Evolutionary conservation across 2,797 vertebrate genomes (phyloP).

Genomic region (Pachyuromys duprasi): DNA sequence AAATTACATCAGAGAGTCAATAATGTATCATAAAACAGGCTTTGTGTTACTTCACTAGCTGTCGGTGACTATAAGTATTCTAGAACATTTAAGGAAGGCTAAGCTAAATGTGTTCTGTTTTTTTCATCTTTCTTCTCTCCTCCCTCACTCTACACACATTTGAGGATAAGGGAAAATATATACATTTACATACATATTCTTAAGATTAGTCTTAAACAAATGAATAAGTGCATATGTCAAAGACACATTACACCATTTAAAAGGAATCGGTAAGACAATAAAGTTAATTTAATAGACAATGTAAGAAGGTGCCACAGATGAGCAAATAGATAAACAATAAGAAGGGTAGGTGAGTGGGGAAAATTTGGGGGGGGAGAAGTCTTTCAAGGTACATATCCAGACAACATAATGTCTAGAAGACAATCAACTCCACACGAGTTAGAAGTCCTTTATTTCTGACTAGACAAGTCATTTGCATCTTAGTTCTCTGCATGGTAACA

Average conservation of each 20-base stretch:
- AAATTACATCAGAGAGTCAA: not conserved
- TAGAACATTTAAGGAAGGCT: not conserved
- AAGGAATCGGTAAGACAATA: not conserved
- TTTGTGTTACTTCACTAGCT: not conserved
- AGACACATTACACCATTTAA: not conserved
- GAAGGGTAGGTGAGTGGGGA: not conserved
- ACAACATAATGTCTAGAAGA: not conserved
- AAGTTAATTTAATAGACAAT: slow-evolving; percentile 16
- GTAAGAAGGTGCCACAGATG: not conserved
- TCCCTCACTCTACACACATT: not conserved
- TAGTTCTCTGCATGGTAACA: slow-evolving; percentile 16
- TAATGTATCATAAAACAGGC: not conserved
- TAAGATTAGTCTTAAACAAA: not conserved
- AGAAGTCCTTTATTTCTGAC: not conserved
- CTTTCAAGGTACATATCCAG: not conserved
- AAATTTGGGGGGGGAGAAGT: not conserved
- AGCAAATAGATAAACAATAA: not conserved
- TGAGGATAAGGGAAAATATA: not conserved
- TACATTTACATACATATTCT: not conserved
- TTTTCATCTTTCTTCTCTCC: not conserved
- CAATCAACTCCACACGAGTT: not conserved
- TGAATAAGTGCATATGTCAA: not conserved
- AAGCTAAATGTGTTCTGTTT: not conserved
- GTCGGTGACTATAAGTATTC: not conserved
- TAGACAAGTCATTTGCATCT: not conserved